These are phyloP conservation scores for Habroteleia sp. DNA, from an alignment of 2,888 invertebrate species.

Conservation along the genomic window DNA sequence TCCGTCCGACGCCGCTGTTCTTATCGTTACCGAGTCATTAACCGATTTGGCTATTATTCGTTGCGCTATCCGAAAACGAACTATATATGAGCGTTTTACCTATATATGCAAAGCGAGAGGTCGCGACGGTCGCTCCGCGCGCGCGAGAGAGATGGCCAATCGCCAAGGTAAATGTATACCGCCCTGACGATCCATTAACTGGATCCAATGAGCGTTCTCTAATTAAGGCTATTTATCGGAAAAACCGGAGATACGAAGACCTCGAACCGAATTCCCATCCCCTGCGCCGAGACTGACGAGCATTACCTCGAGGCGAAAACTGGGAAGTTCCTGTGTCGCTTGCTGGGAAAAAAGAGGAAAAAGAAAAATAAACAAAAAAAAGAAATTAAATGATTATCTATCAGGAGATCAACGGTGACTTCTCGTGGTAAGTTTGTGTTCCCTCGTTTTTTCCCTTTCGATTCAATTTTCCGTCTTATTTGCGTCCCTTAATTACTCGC, in stretches of 20 bases:
- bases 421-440: constrained; percentile 50
- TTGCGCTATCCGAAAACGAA: constrained; percentile 62
- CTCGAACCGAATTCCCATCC: constrained; percentile 53
- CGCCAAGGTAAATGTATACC: constrained; percentile 70
- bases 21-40: constrained; percentile 64
- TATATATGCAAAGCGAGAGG: constrained; percentile 48
- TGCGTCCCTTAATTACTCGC: neutral
- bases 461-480: constrained; percentile 36
- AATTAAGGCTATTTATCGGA: constrained; percentile 78
- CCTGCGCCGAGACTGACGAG: constrained; percentile 57
- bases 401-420: constrained; percentile 59
- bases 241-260: constrained; percentile 68
- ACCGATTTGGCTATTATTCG: constrained; percentile 64
- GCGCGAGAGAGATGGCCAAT: constrained; percentile 62
- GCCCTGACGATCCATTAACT: constrained; percentile 76
- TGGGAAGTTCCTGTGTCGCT: constrained; percentile 69
- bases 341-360: constrained; percentile 54
- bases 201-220: constrained; percentile 75
- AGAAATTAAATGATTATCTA: constrained; percentile 65
- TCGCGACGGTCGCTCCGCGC: constrained; percentile 16
- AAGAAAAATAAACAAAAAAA: constrained; percentile 63
- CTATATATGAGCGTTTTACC: constrained; percentile 59
- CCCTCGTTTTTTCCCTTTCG: constrained; percentile 19
- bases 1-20: constrained; percentile 50
- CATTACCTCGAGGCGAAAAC: constrained; percentile 67